Percentiles rank a stretch among this genome's conserved stretches.
Conservation (phyloP, 2,888 invertebrate species). For the Parnassius orleans region DNA sequence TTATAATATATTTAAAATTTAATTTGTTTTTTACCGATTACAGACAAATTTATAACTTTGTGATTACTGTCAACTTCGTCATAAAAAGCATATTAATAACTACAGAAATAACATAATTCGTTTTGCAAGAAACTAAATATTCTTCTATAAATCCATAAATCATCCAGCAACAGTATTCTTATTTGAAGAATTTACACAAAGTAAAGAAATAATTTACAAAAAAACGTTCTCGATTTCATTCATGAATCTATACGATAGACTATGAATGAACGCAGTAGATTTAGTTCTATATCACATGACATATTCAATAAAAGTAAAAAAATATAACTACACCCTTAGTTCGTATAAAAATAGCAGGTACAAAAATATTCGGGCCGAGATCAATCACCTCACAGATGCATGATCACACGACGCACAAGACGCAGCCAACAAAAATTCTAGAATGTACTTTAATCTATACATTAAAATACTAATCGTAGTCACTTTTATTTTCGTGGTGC, state of each 20-base stretch:
- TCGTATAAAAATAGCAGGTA: conserved; percentile 5
- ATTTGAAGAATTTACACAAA: neutral
- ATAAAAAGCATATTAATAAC: too few species aligned
- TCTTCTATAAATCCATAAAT: too few species aligned
- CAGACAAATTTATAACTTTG: too few species aligned
- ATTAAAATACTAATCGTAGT: too few species aligned
- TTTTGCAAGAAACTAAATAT: too few species aligned
- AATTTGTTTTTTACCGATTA: too few species aligned
- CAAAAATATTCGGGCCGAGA: conserved; percentile 40
- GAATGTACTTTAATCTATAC: conserved; percentile 15
- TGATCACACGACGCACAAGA: neutral
- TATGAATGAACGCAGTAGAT: conserved; percentile 5
- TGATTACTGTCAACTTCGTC: too few species aligned
- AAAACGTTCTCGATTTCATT: conserved; percentile 7
- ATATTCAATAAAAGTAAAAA: neutral
- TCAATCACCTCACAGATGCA: conserved; percentile 42
- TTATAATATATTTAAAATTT: too few species aligned
- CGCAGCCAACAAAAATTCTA: conserved; percentile 33
- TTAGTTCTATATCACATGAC: neutral
- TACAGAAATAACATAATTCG: too few species aligned
- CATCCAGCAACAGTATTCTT: too few species aligned
- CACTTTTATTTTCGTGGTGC: too few species aligned
- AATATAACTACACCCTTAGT: neutral
- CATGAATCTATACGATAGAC: conserved; percentile 1
- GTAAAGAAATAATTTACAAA: neutral